A percentile compares a stretch with the other conserved stretches of the same genome.
phyloP scores from a whole-genome alignment of 2,113 vertebrate genomes.

The Gobio gobio region DNA sequence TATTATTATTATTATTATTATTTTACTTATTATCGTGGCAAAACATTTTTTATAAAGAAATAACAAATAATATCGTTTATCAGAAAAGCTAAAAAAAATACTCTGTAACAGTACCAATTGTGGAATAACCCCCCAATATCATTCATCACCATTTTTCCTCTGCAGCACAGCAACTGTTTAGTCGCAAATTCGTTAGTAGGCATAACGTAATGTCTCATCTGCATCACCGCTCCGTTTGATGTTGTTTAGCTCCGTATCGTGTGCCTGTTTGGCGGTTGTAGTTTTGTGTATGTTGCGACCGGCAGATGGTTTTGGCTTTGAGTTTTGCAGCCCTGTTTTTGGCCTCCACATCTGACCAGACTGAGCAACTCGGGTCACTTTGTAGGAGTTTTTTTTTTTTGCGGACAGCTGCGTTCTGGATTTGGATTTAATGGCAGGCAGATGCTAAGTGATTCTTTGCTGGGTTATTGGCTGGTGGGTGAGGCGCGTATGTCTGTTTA shows the following conservation, averaged over 20 bases:
- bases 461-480: constrained; percentile 32
- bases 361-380: constrained; percentile 63
- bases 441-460: constrained; percentile 65
- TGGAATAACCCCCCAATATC: too few relatives aligned
- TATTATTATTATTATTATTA: too few relatives aligned
- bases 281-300: constrained; percentile 35
- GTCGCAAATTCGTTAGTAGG: neutral
- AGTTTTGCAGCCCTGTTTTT: constrained; percentile 45
- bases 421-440: constrained; percentile 73
- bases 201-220: constrained; percentile 4
- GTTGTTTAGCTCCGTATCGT: constrained; percentile 27
- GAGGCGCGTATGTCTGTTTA: constrained; percentile 64
- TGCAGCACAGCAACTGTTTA: neutral
- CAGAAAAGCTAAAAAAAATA: neutral
- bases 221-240: constrained; percentile 47
- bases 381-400: constrained; percentile 64
- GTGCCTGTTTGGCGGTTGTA: constrained; percentile 40
- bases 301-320: constrained; percentile 45
- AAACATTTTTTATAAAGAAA: too few relatives aligned
- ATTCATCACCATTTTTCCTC: neutral
- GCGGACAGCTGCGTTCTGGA: constrained; percentile 75
- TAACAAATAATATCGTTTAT: too few relatives aligned
- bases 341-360: constrained; percentile 31
- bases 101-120: neutral
- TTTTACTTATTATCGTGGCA: too few relatives aligned